Conservation (phyloP, 2,888 invertebrate genomes). For the Apodemia hepburni region DNA sequence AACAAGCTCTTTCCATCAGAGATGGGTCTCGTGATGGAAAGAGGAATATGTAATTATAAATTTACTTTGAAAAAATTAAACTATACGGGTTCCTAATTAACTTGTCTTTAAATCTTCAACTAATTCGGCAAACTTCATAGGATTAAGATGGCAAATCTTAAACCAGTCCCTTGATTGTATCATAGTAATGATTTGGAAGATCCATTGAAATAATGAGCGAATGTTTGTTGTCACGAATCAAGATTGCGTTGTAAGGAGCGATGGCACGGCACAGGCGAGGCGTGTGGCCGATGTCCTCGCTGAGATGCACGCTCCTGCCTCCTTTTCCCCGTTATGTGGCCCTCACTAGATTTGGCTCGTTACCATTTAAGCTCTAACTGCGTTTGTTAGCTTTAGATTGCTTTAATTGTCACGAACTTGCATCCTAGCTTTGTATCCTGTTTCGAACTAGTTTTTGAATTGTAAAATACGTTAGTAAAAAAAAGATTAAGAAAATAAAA, state of each 20-base stretch:
- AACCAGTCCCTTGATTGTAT: neutral
- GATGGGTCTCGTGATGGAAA: no score
- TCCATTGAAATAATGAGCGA: conserved; percentile 1
- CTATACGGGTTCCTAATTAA: no score
- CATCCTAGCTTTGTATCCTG: neutral
- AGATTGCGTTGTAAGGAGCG: neutral
- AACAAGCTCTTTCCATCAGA: no score
- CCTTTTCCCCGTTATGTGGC: conserved; percentile 2
- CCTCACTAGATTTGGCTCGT: neutral
- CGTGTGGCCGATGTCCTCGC: conserved; percentile 11
- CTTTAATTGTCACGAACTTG: conserved; percentile 1
- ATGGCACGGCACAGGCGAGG: neutral
- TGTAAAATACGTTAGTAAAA: neutral
- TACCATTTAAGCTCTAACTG: conserved; percentile 2
- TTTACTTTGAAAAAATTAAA: no score
- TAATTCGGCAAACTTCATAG: no score
- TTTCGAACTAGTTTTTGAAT: neutral
- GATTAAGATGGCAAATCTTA: no score
- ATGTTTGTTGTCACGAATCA: neutral
- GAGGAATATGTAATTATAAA: no score
- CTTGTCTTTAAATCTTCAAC: no score
- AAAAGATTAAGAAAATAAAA: neutral
- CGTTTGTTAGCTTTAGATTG: neutral
- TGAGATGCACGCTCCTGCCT: neutral
- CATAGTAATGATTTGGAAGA: neutral